Evolutionary conservation across 2,888 invertebrate species (phyloP).

Genomic region (Coenonympha glycerion): DNA sequence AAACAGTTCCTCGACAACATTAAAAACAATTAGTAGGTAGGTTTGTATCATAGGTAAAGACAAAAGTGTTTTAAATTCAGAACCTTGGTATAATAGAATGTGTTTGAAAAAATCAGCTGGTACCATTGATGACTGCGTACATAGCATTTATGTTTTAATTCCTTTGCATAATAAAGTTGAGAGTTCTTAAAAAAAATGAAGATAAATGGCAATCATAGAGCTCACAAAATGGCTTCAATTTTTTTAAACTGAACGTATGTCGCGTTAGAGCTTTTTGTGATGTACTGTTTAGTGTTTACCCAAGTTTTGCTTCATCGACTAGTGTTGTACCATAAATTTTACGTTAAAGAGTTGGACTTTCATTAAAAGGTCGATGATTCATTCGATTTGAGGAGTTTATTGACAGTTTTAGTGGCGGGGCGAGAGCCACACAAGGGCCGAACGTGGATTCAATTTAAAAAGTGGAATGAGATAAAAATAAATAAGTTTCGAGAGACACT

Average conservation of each 20-base stretch:
- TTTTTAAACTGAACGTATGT: slow-evolving; percentile 52
- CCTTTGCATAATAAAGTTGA: neutral
- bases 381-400: slow-evolving; percentile 56
- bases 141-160: no score
- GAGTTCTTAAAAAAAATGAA: slow-evolving; percentile 37
- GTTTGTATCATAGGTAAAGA: no score
- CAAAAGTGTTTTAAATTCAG: no score
- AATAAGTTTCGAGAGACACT: slow-evolving; percentile 74
- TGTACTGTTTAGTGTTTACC: no score
- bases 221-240: slow-evolving; percentile 46
- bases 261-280: slow-evolving; percentile 44
- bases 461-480: slow-evolving; percentile 75
- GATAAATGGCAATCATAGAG: slow-evolving; percentile 57
- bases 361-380: slow-evolving; percentile 63
- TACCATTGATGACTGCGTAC: no score
- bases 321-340: slow-evolving; percentile 43
- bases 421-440: slow-evolving; percentile 70
- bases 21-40: no score
- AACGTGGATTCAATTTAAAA: slow-evolving; percentile 72
- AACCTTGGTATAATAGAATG: no score
- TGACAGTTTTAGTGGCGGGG: slow-evolving; percentile 67
- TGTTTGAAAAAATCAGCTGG: no score
- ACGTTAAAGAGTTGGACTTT: slow-evolving; percentile 66
- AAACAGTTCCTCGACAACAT: no score
- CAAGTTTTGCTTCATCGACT: slow-evolving; percentile 60